Base-by-base conservation (phyloP, 1,140 invertebrate species). In the Dicyema japonicum region DNA sequence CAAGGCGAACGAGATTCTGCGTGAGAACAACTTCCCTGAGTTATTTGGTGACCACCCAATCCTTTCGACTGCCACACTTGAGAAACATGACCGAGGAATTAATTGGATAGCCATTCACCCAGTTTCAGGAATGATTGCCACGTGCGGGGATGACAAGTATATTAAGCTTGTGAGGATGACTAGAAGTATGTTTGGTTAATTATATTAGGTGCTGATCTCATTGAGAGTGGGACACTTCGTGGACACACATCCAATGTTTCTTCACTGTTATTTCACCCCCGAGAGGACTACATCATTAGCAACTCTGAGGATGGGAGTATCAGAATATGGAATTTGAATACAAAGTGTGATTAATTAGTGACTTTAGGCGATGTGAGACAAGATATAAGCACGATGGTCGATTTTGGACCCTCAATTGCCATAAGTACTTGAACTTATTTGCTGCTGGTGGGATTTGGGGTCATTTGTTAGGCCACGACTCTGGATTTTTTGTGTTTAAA, bases 191-290 rank as follows among this genome's bases (percentile, higher is more conserved):
- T 5, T 33, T 11, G 1, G 2, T 19, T 11, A 28, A 3, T n/a
- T 30, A 9, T 9, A 8, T 5, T 16, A 19, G 15, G 31, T 35
- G 9, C 36, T 50, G 47, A 55, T 14, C 44, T 42, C 1, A 53
- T 1, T 94, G 85, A 85, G 85, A 97, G 54, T 75, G 94, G 13
- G 88, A 97, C 43, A 82, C 80, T 1, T 94, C 62, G 88, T 24
- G 85, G 88, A 1, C 88, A 97, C 50, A 94, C 92, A 54, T 88
- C 92, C 54, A 97, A 97, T 50, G 82, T 97, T 1, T 92, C 80
- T 0, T 90, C 80, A 43, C 76, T 78, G 2, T 46, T 92, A 5
- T 97, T 97, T 50, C 85, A 94, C 56, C 82, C 85, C 1, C 59
- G 75, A 11, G 75, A 90, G 50, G 88, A 97, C 41, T 54, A 90